Evolutionary conservation across 2,888 invertebrate genomes (phyloP), one percentile per base, ranked within the genome.

Genomic region (Ferrisia virgata): DNA sequence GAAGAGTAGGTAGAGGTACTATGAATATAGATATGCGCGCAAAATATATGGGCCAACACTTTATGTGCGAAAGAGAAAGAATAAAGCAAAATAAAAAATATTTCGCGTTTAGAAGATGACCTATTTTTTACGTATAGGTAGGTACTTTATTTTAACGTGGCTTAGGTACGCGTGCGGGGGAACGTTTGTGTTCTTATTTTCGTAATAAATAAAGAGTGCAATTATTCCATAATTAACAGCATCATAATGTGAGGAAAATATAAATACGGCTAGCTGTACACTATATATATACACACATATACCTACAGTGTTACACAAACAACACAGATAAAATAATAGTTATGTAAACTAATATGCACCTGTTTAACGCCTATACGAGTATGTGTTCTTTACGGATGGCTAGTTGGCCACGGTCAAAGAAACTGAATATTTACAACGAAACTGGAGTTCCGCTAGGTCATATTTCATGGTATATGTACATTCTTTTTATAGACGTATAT

Each of bases 151-250:
- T 76, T 36, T 36, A 64, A 64, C 72, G 2, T 36, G 36, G n/a
- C 33, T 76, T n/a, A n/a, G n/a, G n/a, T n/a, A n/a, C n/a, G n/a
- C n/a, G n/a, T n/a, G n/a, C n/a, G n/a, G n/a, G n/a, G 36, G 72
- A 76, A 76, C 72, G 36, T 76, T 76, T 22, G 72, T 22, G 36
- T 76, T 76, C 1, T 76, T 31, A 76, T 76, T 76, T 76, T 76
- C n/a, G 72, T 76, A 76, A 76, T 76, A 76, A 76, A 76, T 76
- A 76, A 76, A 76, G 72, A 76, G 18, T 76, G 36, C 72, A 76
- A 76, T 76, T 76, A 76, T 76, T 76, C 72, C 72, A 76, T 76
- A 76, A 76, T 76, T 76, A 76, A 76, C 36, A 76, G 72, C 72
- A 76, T 76, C 72, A 76, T 76, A 76, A 76, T 76, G 72, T 25